These are phyloP conservation scores for Struthio camelus DNA, from an alignment of 2,113 vertebrate genomes.

Conservation along the genomic window DNA sequence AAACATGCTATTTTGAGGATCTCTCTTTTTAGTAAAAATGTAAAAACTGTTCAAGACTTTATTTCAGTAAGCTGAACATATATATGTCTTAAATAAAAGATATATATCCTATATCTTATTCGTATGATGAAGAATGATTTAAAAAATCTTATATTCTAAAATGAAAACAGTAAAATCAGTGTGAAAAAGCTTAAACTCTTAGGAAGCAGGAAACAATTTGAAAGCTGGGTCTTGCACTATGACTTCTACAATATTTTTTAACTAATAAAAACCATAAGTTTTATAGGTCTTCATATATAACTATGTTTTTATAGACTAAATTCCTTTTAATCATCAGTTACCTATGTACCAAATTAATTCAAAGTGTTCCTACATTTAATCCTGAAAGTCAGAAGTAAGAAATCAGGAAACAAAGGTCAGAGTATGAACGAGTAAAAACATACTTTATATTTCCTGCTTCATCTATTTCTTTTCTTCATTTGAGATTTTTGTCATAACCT, in stretches of 20 bases:
- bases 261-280: neutral
- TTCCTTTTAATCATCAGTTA: neutral
- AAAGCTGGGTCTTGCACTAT: neutral
- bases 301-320: neutral
- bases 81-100: neutral
- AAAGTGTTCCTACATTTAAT: neutral
- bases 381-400: neutral
- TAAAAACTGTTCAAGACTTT: neutral
- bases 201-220: neutral
- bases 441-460: neutral
- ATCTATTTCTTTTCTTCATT: neutral
- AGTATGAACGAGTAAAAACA: neutral
- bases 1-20: neutral
- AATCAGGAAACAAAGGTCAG: neutral
- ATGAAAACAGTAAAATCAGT: neutral
- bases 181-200: neutral
- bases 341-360: neutral
- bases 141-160: neutral
- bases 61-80: neutral
- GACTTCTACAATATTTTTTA: neutral
- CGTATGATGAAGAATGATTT: neutral
- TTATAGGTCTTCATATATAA: neutral
- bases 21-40: neutral
- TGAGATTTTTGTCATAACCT: neutral
- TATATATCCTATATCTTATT: neutral